phyloP scores from a whole-genome alignment of 2,113 vertebrate genomes.

The Eclectus roratus region DNA sequence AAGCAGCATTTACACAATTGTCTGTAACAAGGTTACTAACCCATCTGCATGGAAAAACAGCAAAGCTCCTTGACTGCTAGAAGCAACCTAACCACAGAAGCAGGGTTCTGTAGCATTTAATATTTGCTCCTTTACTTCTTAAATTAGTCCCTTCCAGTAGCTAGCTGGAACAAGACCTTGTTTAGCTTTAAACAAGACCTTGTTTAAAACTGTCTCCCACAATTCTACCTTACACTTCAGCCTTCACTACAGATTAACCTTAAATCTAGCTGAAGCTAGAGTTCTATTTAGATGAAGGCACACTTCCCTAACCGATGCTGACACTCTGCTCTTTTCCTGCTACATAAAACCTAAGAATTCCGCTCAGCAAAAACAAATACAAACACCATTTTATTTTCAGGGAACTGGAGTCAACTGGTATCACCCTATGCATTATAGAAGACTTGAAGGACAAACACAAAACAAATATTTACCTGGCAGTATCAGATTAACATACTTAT shows the following conservation, averaged over 20 bases:
- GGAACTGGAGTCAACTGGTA: not conserved
- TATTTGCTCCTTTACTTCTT: not conserved
- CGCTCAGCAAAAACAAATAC: not conserved
- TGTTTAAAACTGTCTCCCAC: not conserved
- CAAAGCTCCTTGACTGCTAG: not conserved
- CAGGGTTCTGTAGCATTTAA: not conserved
- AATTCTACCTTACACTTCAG: not conserved
- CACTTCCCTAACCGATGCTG: not conserved
- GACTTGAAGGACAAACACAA: not conserved
- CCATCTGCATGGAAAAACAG: not conserved
- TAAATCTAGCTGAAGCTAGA: not conserved
- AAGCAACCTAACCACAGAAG: not conserved
- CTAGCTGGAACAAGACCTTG: not conserved
- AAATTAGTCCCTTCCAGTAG: not conserved
- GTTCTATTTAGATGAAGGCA: not conserved
- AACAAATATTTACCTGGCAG: not conserved
- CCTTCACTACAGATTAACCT: not conserved
- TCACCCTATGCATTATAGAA: not conserved
- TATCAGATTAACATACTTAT: not conserved
- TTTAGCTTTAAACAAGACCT: not conserved
- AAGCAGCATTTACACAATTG: not conserved
- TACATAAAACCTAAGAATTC: not conserved
- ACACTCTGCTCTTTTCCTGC: not conserved
- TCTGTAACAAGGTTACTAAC: not conserved
- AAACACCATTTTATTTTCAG: not conserved